Percentiles rank a stretch among this genome's conserved stretches.
Conservation (phyloP, 2,113 vertebrate species). For the Eubucco bourcierii region DNA sequence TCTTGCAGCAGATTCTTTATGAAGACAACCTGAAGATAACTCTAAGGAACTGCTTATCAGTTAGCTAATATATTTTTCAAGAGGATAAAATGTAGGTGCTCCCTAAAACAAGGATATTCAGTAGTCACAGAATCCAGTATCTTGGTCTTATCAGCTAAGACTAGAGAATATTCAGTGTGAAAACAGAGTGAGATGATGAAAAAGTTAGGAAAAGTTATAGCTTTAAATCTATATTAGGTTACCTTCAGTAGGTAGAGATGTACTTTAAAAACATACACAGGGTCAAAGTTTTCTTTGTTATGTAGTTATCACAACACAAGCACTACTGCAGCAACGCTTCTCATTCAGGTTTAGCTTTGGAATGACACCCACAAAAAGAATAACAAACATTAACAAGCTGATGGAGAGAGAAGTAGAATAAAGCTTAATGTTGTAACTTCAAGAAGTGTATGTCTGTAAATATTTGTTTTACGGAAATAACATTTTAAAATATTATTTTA, state of each 20-base stretch:
- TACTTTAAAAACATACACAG: neutral
- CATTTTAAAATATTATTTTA: neutral
- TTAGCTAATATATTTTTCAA: neutral
- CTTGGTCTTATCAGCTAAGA: neutral
- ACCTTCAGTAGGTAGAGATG: neutral
- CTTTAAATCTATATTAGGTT: neutral
- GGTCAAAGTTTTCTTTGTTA: neutral
- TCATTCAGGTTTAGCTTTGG: neutral
- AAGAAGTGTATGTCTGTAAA: neutral
- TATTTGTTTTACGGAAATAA: neutral
- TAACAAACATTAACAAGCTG: neutral
- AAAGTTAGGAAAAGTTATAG: neutral
- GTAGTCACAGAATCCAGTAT: neutral
- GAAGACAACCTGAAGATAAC: neutral
- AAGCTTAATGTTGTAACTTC: neutral
- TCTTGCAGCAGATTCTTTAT: neutral
- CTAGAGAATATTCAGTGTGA: neutral
- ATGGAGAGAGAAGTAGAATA: neutral
- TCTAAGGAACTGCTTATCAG: neutral
- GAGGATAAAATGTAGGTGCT: neutral
- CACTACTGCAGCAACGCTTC: neutral
- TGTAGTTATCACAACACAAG: neutral
- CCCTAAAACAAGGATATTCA: neutral
- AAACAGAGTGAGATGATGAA: neutral
- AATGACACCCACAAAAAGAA: neutral